Conservation (phyloP, 1,140 invertebrate species). For the Luehdorfia chinensis region DNA sequence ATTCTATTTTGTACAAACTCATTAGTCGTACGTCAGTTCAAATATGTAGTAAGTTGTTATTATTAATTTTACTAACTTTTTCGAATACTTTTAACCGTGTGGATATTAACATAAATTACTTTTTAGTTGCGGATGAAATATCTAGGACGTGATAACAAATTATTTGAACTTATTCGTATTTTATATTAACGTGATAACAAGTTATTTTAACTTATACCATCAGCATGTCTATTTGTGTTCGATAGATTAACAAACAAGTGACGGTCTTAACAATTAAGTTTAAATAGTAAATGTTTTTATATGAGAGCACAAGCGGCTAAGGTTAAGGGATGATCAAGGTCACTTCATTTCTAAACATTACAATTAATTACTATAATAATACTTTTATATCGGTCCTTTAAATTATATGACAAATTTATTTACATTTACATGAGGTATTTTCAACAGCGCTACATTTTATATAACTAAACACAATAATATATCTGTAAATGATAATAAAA, state of each 20-base stretch:
- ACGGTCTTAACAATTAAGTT: background rate
- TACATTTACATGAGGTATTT: constrained; percentile 55
- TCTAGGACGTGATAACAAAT: too few species aligned
- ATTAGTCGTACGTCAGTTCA: constrained; percentile 29
- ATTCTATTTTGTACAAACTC: constrained; percentile 52
- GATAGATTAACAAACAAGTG: too few species aligned
- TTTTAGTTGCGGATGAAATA: too few species aligned
- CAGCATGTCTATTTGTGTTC: too few species aligned
- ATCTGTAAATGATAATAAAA: constrained; percentile 38
- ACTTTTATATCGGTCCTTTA: constrained; percentile 33
- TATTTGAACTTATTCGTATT: too few species aligned
- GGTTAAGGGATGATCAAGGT: constrained; percentile 68
- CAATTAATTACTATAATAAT: constrained; percentile 43
- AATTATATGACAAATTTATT: constrained; percentile 20
- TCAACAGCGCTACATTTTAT: constrained; percentile 51
- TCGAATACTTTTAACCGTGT: background rate
- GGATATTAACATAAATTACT: constrained; percentile 24
- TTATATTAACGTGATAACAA: too few species aligned
- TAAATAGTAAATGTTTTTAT: constrained; percentile 27
- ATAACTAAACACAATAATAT: constrained; percentile 41
- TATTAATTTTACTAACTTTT: constrained; percentile 25
- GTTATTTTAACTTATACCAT: too few species aligned
- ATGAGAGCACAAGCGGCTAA: constrained; percentile 64
- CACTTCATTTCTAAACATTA: constrained; percentile 71
- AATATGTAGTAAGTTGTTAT: constrained; percentile 28